Percentiles rank a stretch among this genome's conserved stretches.
These are phyloP conservation scores for Pteronotus mesoamericanus DNA, from an alignment of 2,797 vertebrate genomes.

Conservation along the genomic window DNA sequence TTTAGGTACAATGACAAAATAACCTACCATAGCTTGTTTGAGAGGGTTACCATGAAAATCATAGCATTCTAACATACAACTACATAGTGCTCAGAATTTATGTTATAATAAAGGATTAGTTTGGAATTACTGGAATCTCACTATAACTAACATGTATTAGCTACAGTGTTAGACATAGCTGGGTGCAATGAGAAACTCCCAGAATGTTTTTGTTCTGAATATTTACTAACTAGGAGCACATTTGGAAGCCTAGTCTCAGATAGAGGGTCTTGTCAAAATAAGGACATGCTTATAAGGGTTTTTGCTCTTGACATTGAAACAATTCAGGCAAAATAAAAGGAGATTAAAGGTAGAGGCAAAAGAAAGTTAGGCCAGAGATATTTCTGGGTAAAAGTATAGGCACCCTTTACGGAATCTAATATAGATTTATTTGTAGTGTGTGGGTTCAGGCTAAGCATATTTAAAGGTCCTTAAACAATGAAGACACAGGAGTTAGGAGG, in stretches of 20 bases:
- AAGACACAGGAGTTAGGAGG: not conserved
- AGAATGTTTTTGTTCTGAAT: not conserved
- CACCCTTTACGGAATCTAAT: not conserved
- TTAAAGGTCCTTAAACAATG: not conserved
- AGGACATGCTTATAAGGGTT: not conserved
- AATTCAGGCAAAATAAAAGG: not conserved
- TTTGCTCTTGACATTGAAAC: not conserved
- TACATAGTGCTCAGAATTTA: not conserved
- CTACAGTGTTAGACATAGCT: not conserved
- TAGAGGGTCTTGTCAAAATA: not conserved
- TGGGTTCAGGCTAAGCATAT: not conserved
- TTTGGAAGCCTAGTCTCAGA: not conserved
- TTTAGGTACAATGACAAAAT: not conserved
- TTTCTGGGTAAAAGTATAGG: not conserved
- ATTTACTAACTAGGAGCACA: not conserved
- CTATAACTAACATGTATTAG: not conserved
- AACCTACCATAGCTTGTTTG: not conserved
- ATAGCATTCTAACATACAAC: not conserved
- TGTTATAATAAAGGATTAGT: not conserved
- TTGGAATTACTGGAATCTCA: not conserved
- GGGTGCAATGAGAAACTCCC: not conserved
- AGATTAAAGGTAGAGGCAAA: not conserved
- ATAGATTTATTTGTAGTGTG: not conserved
- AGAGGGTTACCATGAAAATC: not conserved
- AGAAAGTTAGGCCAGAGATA: not conserved